Base-by-base conservation (phyloP, 92 coral and sea anemone genomes). In the Epizoanthus rinbou region DNA sequence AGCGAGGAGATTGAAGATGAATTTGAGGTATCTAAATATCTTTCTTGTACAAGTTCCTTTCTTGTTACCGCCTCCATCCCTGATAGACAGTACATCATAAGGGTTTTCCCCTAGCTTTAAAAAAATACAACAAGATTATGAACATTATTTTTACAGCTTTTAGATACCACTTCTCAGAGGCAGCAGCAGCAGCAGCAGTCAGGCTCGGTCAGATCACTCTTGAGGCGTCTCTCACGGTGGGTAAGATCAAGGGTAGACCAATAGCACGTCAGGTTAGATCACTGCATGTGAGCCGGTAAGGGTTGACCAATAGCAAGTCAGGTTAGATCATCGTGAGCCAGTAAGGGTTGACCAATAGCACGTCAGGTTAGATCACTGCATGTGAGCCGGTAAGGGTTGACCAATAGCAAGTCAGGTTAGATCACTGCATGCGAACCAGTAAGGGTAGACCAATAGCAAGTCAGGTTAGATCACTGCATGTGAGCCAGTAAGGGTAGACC, bases 1-100 rank as follows among this genome's bases (percentile, higher is more conserved):
- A 74, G 68, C 28, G 89, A 81, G 58, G 88, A 86, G 19, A 69
- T 84, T 47, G 92, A 89, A 66, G 89, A 85, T 4, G 92, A 89
- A 21, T 10, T 76, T 24, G 89, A 89, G 89, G 91, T 85, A 88
- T 19, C 15, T 75, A 8, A 19, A 25, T 24, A 5, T 25, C 9
- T 74, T 74, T 74, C 9, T 70, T 70, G 31, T 43, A 11, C n/a
- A 50, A 0, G 7, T 50, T 50, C 2, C 54, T 50, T 50, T 2
- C 54, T 50, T 50, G 54, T 50, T 50, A 50, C 15, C 50, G 54
- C 54, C 54, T 13, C 54, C 54, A 9, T 50, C 16, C 54, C 54
- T 50, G 16, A 50, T 50, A 10, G 9, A 10, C 8, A 11, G 16
- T 10, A 11, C 15, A 13, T 50, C 54, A 43, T 50, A 50, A 15